A percentile compares a stretch with the other conserved stretches of the same genome.
Conservation (phyloP, 1,140 invertebrate genomes). For the Drosophila sturtevanti region DNA sequence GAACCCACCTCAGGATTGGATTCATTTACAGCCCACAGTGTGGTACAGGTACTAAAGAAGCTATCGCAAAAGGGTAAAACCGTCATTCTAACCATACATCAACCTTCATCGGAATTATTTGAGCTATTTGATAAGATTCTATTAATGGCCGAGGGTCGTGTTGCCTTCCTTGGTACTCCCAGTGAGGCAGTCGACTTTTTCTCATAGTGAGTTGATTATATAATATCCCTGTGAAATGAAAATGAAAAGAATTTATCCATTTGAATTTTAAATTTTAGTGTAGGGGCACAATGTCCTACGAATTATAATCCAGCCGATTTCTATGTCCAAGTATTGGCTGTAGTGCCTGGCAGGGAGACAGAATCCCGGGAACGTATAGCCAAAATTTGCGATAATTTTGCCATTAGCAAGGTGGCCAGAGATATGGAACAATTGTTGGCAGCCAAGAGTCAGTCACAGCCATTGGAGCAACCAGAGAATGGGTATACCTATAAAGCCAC, state of each 20-base stretch:
- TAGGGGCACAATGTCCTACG: slow-evolving; percentile 89
- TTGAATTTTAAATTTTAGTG: slow-evolving; percentile 84
- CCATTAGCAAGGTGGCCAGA: slow-evolving; percentile 83
- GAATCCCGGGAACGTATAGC: slow-evolving; percentile 89
- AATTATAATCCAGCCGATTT: slow-evolving; percentile 99
- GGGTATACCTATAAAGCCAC: slow-evolving; percentile 89
- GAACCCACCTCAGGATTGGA: slow-evolving; percentile 96
- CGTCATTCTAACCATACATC: slow-evolving; percentile 97
- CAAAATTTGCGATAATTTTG: slow-evolving; percentile 91
- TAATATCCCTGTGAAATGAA: no score
- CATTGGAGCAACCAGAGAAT: slow-evolving; percentile 79
- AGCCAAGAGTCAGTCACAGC: slow-evolving; percentile 75
- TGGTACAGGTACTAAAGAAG: slow-evolving; percentile 92
- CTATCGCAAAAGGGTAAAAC: slow-evolving; percentile 94
- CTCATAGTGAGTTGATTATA: slow-evolving; percentile 90
- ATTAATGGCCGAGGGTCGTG: slow-evolving; percentile 95
- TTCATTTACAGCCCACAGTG: slow-evolving; percentile 94
- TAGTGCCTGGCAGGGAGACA: slow-evolving; percentile 91
- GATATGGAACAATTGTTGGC: slow-evolving; percentile 83
- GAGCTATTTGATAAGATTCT: slow-evolving; percentile 95
- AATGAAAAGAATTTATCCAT: no score
- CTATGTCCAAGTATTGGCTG: slow-evolving; percentile 95
- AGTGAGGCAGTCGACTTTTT: slow-evolving; percentile 92
- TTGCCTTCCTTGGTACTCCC: slow-evolving; percentile 94
- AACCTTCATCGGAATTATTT: slow-evolving; percentile 97